Percentiles rank a stretch among this genome's conserved stretches.
These are phyloP conservation scores for Piezodorus guildinii DNA, from an alignment of 1,140 invertebrate species.

Conservation along the genomic window DNA sequence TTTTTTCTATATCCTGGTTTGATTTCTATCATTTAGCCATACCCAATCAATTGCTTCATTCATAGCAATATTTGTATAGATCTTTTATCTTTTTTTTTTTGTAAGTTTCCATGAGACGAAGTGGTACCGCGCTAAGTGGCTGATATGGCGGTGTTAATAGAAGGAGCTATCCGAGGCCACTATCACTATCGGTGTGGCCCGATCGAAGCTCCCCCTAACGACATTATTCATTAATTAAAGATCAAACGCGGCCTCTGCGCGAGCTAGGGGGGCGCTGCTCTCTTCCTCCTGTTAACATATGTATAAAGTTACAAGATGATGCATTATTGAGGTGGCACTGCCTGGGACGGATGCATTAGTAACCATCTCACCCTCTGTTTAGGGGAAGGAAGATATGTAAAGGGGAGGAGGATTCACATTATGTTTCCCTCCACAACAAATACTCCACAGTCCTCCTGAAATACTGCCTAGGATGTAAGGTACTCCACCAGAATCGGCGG, in stretches of 20 bases:
- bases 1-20: too few relatives aligned
- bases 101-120: too few relatives aligned
- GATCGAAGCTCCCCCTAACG: neutral
- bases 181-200: too few relatives aligned
- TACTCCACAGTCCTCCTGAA: neutral
- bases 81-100: too few relatives aligned
- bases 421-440: conserved; percentile 1
- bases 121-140: too few relatives aligned
- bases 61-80: too few relatives aligned
- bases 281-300: neutral
- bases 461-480: neutral
- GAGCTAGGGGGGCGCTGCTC: neutral
- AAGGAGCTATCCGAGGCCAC: too few relatives aligned
- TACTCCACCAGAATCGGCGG: neutral
- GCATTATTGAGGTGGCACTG: conserved; percentile 7
- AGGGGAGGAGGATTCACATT: neutral
- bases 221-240: conserved; percentile 3
- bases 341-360: conserved; percentile 7
- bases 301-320: conserved; percentile 11
- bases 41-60: too few relatives aligned
- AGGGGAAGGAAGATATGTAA: neutral
- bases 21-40: too few relatives aligned
- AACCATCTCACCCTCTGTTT: neutral
- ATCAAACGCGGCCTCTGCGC: neutral
- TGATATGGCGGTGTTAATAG: too few relatives aligned